A percentile compares a stretch with the other conserved stretches of the same genome.
Evolutionary conservation across 1,140 invertebrate genomes (phyloP).

Genomic region (Drosophila repleta): DNA sequence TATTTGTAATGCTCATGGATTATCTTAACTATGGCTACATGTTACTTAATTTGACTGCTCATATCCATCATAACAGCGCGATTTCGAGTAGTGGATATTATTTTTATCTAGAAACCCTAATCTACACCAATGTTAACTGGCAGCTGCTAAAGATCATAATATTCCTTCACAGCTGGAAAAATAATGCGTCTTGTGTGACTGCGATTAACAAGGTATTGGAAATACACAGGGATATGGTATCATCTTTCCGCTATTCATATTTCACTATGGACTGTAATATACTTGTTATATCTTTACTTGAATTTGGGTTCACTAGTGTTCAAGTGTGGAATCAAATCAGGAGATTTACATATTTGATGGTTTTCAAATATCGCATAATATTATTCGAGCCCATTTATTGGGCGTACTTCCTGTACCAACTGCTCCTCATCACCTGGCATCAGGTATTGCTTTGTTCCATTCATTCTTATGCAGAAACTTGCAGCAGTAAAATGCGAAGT

Average conservation of each 20-base stretch:
- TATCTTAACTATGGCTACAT: not conserved
- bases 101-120: not conserved
- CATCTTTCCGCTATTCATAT: not conserved
- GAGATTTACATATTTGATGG: fast-evolving
- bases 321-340: slow-evolving; percentile 1
- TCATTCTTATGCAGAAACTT: no score
- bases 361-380: not conserved
- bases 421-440: slow-evolving; percentile 1
- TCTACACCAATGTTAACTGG: not conserved
- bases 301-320: not conserved
- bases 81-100: not conserved
- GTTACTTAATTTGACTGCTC: not conserved
- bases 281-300: not conserved
- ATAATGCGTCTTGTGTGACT: not conserved
- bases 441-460: not conserved
- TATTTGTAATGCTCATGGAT: not conserved
- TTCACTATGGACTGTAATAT: slow-evolving; percentile 4
- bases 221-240: not conserved
- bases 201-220: not conserved
- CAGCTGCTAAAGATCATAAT: not conserved
- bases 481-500: not conserved
- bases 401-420: slow-evolving; percentile 1
- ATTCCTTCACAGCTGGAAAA: not conserved
- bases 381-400: slow-evolving; percentile 10
- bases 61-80: not conserved